These are phyloP conservation scores for Bimastos eiseni DNA, from an alignment of 2,888 invertebrate species.

Conservation along the genomic window DNA sequence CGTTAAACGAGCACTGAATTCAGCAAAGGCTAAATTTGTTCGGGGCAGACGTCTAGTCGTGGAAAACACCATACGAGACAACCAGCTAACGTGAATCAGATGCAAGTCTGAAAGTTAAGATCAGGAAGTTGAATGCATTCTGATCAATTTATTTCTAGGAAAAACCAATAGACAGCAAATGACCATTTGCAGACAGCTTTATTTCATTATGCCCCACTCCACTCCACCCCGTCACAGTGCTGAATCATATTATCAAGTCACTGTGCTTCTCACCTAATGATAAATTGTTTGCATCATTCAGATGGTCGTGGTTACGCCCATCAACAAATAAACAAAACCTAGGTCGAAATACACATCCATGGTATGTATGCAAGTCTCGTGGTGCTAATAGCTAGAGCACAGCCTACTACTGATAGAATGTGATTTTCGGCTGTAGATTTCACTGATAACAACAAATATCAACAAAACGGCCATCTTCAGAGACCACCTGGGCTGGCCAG, in stretches of 20 bases:
- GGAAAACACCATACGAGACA: background rate
- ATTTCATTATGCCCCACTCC: too few relatives aligned
- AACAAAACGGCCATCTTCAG: background rate
- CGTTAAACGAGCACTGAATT: background rate
- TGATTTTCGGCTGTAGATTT: background rate
- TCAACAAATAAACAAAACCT: background rate
- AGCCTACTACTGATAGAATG: background rate
- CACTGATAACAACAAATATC: background rate
- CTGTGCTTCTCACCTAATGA: background rate
- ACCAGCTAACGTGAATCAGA: constrained; percentile 6
- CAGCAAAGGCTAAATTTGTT: background rate
- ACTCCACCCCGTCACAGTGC: too few relatives aligned
- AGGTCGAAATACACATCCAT: constrained; percentile 9
- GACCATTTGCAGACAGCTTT: background rate
- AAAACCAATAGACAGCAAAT: background rate
- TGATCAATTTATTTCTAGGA: constrained; percentile 6
- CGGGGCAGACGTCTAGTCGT: background rate
- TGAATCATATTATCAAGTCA: constrained; percentile 5
- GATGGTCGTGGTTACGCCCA: background rate
- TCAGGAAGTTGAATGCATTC: constrained; percentile 4
- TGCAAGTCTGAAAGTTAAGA: background rate
- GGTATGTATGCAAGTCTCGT: background rate
- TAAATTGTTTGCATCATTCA: background rate
- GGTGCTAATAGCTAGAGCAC: background rate
- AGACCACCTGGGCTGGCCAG: background rate